Base-by-base conservation (phyloP, 2,797 vertebrate genomes). In the Sandelia bainsii region DNA sequence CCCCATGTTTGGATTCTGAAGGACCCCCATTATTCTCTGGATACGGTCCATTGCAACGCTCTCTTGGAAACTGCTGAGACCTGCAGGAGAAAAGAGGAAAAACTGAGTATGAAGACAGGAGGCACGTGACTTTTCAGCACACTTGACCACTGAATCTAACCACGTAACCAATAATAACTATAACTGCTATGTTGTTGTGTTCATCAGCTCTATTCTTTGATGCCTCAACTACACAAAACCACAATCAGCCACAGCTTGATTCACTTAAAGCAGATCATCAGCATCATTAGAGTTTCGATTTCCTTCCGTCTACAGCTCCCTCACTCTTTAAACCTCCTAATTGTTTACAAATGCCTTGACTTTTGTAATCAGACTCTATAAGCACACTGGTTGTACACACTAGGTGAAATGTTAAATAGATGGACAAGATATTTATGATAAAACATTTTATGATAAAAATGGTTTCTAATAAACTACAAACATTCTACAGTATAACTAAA, bases 41-140 rank as follows among this genome's bases (percentile, higher is more conserved):
- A 92, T 92, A 0, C 91, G 89, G 73, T 92, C 91, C 81, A 87
- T 80, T 0, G 90, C 91, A 0, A 92, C 76, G 14, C 87, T 88
- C 73, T 92, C 90, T 78, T 92, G 91, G 77, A 91, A 89, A 51
- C 86, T 82, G 85, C 87, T 90, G 29, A 92, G 84, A 71, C 90
- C 91, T 92, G 83, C 19, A 29, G 71, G 64, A 59, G 39, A 60
- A 52, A 13, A 62, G 8, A 25, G 22, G 51, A 19, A 66, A 5
- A 12, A 10, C 7, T 51, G 66, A 75, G 68, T 1, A 12, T 11
- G 45, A 59, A 29, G 48, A 58, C 45, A 40, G 19, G n/a, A 49
- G 51, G 39, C 40, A 45, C 16, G 46, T 29, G 46, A 32, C n/a
- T 22, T n/a, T 37, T 20, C 29, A 54, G 52, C 19, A 25, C 50